Base-by-base conservation (phyloP, 1,140 invertebrate genomes). In the Sycobia sp. region DNA sequence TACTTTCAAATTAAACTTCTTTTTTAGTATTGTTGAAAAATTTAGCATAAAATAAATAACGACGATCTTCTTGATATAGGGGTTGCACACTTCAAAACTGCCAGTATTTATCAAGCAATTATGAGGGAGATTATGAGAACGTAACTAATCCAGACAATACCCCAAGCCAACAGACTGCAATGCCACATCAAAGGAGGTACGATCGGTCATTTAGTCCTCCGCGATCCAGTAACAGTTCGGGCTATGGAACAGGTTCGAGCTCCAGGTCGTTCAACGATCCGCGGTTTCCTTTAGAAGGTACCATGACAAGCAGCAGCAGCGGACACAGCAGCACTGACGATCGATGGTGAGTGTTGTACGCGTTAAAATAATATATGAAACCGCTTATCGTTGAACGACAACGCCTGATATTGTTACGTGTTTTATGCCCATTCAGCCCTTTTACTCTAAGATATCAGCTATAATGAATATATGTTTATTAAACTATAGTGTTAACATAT, bases 201-300 rank as follows among this genome's bases (percentile, higher is more conserved):
- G 89, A 90, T 68, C 83, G 90, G 54, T 90, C 88, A 62, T 88
- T 90, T 72, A 92, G 91, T 66, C 91, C 92, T 49, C 91, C 91
- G n/a, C 83, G 90, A 66, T 92, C 91, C 39, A 89, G 87, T 71
- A 91, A 90, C 74, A 92, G 90, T 79, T 92, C 90, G 38, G 92
- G 91, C 9, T 93, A 94, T 76, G 91, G 91, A 44, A 93, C 91
- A 16, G 91, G 91, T 73, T 90, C 87, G 62, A 90, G 89, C 72
- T 88, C 86, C 53, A 87, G 88, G 69, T 88, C 88, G 62, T 89
- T 86, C 79, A 84, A 79, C 73, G 86, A 86, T 79, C 78, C 82
- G 23, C 78, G 84, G 66, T 83, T 84, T 74, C 79, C 79, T 20
- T 69, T 80, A 65, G 84, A 85, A 76, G 85, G 85, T 49, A 86